Percentiles rank a stretch among this genome's conserved stretches.
phyloP scores from a whole-genome alignment of 1,140 invertebrate species.

The Sesamia nonagrioides region DNA sequence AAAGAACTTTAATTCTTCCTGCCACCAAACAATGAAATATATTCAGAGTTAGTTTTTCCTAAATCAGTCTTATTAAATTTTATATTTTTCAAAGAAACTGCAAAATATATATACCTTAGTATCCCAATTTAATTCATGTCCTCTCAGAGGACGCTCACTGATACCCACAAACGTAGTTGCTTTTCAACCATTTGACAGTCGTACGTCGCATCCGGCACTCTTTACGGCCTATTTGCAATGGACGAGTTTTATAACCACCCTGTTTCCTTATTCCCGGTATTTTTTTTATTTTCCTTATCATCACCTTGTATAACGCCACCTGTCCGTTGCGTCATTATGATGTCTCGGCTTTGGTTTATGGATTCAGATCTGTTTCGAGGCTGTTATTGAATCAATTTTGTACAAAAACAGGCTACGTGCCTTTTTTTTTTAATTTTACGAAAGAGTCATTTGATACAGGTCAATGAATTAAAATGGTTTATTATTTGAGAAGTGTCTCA shows the following conservation, averaged over 20 bases:
- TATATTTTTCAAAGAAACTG: too few relatives aligned
- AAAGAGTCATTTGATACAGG: too few relatives aligned
- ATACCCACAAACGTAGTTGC: background rate
- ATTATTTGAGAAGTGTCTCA: too few relatives aligned
- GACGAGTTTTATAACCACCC: constrained; percentile 69
- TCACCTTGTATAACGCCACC: constrained; percentile 26
- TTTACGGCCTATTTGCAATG: constrained; percentile 78
- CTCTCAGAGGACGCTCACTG: background rate
- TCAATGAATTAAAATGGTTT: too few relatives aligned
- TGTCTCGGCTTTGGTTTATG: constrained; percentile 14
- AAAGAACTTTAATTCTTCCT: too few relatives aligned
- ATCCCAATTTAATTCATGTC: background rate
- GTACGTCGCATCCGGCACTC: constrained; percentile 61
- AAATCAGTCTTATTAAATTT: too few relatives aligned
- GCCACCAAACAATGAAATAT: too few relatives aligned
- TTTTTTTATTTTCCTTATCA: constrained; percentile 40
- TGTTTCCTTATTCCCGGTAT: constrained; percentile 53
- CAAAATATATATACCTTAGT: background rate
- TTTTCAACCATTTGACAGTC: constrained; percentile 37
- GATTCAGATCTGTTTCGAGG: constrained; percentile 2
- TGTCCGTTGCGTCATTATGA: constrained; percentile 36
- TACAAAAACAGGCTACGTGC: background rate
- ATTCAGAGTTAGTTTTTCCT: too few relatives aligned
- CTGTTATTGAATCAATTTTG: background rate
- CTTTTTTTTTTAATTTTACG: too few relatives aligned